Conservation (phyloP, 2,888 invertebrate genomes). For the Coelogynopora nodosa region DNA sequence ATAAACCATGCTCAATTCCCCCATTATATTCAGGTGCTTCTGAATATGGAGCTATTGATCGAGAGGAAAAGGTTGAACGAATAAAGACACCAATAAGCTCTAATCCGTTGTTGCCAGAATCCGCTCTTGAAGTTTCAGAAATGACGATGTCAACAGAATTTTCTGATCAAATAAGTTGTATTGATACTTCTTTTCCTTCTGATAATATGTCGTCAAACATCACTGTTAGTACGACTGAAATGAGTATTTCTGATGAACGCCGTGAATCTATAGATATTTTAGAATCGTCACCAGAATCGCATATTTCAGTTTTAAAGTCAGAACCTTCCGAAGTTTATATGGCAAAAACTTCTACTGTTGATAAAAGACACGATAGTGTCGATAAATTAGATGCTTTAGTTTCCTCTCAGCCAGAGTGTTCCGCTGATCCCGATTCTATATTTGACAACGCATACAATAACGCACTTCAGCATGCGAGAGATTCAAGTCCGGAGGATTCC, state of each 20-base stretch:
- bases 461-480: background rate
- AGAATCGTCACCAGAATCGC: background rate
- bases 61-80: background rate
- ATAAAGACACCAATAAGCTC: background rate
- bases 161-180: background rate
- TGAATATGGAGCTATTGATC: background rate
- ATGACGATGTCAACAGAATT: background rate
- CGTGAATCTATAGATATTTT: background rate
- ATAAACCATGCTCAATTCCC: background rate
- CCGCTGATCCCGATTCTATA: background rate
- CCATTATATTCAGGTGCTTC: background rate
- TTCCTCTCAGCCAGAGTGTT: slow-evolving; percentile 5
- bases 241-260: background rate
- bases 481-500: background rate
- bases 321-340: background rate
- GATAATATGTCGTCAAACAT: background rate
- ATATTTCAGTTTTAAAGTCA: background rate
- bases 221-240: background rate
- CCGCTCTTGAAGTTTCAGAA: background rate
- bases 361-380: background rate
- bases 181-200: background rate
- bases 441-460: background rate
- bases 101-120: background rate
- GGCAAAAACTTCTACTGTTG: background rate
- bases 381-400: background rate